phyloP scores from a whole-genome alignment of 1,140 invertebrate species.

The Drosophila gunungcola region DNA sequence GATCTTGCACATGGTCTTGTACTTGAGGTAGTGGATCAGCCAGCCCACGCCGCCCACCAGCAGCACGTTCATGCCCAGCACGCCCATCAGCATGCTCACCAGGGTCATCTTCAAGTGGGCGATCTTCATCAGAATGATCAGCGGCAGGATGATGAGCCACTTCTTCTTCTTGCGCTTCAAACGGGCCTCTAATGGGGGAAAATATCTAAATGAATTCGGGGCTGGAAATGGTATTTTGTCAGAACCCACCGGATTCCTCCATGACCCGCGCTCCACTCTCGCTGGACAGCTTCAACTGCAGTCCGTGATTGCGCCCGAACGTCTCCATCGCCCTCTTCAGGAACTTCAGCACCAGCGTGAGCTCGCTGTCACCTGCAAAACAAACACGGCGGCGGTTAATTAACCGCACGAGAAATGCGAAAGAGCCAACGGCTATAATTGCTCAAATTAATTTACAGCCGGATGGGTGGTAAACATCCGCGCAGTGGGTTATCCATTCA shows the following conservation, averaged over 20 bases:
- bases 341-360: conserved; percentile 70
- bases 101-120: conserved; percentile 80
- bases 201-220: neutral
- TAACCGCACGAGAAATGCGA: conserved; percentile 26
- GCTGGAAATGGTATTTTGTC: neutral
- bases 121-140: conserved; percentile 79
- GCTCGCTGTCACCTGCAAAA: conserved; percentile 69
- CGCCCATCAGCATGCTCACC: conserved; percentile 64
- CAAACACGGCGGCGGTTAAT: conserved; percentile 17
- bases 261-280: conserved; percentile 66
- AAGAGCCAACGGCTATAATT: conserved; percentile 28
- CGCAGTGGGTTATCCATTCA: conserved; percentile 28
- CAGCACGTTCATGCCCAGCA: conserved; percentile 75
- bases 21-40: conserved; percentile 82
- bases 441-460: conserved; percentile 53
- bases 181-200: conserved; percentile 41
- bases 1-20: conserved; percentile 81
- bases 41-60: conserved; percentile 73
- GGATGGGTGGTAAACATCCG: conserved; percentile 61
- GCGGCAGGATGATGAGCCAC: conserved; percentile 75
- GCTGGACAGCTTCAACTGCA: conserved; percentile 64
- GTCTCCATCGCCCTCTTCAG: conserved; percentile 74
- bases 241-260: conserved; percentile 63
- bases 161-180: conserved; percentile 65
- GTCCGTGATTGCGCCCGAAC: conserved; percentile 74